Conservation (phyloP, 2,113 vertebrate species). For the Rissa tridactyla region DNA sequence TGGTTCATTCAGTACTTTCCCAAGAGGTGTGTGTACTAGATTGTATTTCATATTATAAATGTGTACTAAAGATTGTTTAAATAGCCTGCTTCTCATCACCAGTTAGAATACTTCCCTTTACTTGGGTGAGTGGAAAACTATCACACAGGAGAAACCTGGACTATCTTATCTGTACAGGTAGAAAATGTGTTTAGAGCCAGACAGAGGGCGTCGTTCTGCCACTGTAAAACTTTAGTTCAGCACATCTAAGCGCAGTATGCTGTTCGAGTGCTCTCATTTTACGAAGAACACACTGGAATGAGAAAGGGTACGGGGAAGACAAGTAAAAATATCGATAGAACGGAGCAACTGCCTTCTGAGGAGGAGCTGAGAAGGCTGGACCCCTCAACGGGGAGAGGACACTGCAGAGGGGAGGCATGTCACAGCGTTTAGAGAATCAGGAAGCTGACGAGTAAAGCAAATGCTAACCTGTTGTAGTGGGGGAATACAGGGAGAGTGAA, state of each 20-base stretch:
- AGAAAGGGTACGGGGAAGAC: not conserved
- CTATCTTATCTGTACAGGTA: no score
- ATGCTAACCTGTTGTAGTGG: not conserved
- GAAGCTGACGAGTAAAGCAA: not conserved
- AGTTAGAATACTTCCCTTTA: not conserved
- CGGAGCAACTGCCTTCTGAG: fast-evolving
- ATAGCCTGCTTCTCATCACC: not conserved
- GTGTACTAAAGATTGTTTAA: not conserved
- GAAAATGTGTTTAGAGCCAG: not conserved
- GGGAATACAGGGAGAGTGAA: not conserved
- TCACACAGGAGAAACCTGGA: not conserved
- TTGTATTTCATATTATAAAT: not conserved
- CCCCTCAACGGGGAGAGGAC: not conserved
- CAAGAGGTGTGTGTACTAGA: no score
- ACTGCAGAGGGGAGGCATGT: not conserved
- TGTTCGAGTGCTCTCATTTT: fast-evolving
- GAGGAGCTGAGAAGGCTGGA: not conserved
- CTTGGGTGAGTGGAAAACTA: not conserved
- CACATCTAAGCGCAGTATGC: fast-evolving
- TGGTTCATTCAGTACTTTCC: not conserved
- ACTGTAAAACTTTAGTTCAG: fast-evolving
- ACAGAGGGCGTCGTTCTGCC: not conserved
- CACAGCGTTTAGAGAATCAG: not conserved
- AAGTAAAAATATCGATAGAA: no score
- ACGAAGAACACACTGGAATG: fast-evolving